These are phyloP conservation scores for Irena cyanogastra DNA, from an alignment of 2,113 vertebrate genomes.

Conservation along the genomic window DNA sequence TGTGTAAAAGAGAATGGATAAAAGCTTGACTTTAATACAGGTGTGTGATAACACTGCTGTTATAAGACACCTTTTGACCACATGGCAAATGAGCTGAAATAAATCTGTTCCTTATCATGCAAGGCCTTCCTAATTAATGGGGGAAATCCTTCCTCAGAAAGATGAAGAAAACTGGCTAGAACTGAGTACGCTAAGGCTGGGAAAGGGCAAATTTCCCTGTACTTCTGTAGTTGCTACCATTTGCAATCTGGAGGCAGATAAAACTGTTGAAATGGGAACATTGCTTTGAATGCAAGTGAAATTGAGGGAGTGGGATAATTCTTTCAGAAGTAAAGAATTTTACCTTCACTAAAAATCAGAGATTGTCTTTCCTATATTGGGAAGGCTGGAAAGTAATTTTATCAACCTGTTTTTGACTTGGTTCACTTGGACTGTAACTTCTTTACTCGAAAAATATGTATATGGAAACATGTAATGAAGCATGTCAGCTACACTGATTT, in stretches of 20 bases:
- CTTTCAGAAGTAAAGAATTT: background rate
- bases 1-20: background rate
- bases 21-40: background rate
- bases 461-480: background rate
- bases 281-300: background rate
- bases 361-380: background rate
- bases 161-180: background rate
- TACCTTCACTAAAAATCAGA: background rate
- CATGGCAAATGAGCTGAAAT: background rate
- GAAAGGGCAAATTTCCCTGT: background rate
- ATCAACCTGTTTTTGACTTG: fast-evolving
- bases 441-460: background rate
- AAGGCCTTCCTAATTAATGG: background rate
- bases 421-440: background rate
- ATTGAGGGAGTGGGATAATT: background rate
- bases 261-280: background rate
- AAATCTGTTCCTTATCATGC: background rate
- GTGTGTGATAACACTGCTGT: background rate
- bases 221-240: background rate
- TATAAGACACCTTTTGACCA: background rate
- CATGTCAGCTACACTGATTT: background rate
- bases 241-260: background rate
- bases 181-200: background rate
- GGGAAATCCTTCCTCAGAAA: background rate
- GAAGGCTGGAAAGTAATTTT: background rate